Evolutionary conservation across 2,113 vertebrate species (phyloP).

Genomic region (Sterna hirundo): DNA sequence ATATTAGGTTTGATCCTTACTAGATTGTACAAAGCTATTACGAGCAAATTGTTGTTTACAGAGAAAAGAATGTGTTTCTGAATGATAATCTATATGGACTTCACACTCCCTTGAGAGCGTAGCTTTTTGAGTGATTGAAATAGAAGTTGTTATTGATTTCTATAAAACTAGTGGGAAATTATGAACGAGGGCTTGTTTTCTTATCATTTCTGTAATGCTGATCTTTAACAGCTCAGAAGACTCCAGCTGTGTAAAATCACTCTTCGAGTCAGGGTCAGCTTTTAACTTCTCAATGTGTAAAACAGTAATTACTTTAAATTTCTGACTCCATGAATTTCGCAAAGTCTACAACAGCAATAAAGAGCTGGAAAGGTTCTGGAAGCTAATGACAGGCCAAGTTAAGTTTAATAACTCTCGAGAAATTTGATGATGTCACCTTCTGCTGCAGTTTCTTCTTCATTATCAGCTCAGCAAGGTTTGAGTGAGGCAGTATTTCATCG

Average conservation of each 20-base stretch:
- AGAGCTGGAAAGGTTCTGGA: background rate
- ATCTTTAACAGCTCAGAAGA: background rate
- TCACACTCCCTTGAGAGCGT: background rate
- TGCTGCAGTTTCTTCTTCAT: background rate
- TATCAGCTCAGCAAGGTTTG: background rate
- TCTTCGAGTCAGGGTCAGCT: background rate
- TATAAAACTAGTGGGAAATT: background rate
- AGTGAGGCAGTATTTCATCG: background rate
- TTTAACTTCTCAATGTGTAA: background rate
- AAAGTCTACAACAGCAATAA: background rate
- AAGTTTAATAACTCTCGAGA: background rate
- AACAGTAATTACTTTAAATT: constrained; percentile 27
- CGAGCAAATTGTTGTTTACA: background rate
- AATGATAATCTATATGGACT: background rate
- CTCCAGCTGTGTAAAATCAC: background rate
- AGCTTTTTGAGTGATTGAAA: background rate
- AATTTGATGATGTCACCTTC: background rate
- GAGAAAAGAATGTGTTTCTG: background rate
- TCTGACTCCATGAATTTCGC: background rate
- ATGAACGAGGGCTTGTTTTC: background rate
- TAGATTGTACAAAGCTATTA: background rate
- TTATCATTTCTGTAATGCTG: background rate
- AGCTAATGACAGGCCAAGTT: background rate
- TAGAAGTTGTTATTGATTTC: background rate
- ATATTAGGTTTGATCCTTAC: background rate